Percentiles rank a stretch among this genome's conserved stretches.
These are phyloP conservation scores for Drosophila fuyamai DNA, from an alignment of 1,140 invertebrate species.

Conservation along the genomic window DNA sequence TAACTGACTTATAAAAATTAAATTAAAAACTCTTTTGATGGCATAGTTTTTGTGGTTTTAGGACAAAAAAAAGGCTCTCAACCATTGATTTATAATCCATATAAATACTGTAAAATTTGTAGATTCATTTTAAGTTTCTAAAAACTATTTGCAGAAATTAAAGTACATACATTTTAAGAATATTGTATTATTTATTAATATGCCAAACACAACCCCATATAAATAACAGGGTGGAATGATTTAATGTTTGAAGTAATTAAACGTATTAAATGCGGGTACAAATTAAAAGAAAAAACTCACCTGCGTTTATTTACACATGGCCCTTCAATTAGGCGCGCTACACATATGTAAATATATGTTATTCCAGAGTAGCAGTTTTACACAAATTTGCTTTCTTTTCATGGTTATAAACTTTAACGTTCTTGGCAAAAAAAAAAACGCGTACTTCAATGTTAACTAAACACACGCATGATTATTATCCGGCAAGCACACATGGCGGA, in stretches of 20 bases:
- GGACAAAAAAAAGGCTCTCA: too few species aligned
- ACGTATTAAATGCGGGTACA: conserved; percentile 15
- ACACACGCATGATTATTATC: conserved; percentile 22
- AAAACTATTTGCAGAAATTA: too few species aligned
- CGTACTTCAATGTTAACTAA: conserved; percentile 36
- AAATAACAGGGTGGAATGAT: not conserved
- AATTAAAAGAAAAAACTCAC: not conserved
- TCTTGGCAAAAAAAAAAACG: not conserved
- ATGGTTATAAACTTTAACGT: conserved; percentile 29
- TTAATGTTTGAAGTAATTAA: not conserved
- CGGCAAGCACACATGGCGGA: conserved; percentile 1
- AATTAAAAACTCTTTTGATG: too few species aligned
- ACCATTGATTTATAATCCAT: too few species aligned
- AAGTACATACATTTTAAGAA: too few species aligned
- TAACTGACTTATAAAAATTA: not conserved
- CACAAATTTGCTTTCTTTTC: conserved; percentile 10
- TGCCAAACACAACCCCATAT: too few species aligned
- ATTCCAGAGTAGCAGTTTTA: not conserved
- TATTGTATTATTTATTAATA: too few species aligned
- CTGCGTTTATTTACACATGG: conserved; percentile 1
- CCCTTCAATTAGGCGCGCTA: conserved; percentile 9
- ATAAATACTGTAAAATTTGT: too few species aligned
- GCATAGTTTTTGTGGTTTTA: too few species aligned
- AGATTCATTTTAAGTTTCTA: too few species aligned
- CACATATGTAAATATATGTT: not conserved